phyloP scores from a whole-genome alignment of 2,888 invertebrate species.

The Phytoseiulus persimilis region DNA sequence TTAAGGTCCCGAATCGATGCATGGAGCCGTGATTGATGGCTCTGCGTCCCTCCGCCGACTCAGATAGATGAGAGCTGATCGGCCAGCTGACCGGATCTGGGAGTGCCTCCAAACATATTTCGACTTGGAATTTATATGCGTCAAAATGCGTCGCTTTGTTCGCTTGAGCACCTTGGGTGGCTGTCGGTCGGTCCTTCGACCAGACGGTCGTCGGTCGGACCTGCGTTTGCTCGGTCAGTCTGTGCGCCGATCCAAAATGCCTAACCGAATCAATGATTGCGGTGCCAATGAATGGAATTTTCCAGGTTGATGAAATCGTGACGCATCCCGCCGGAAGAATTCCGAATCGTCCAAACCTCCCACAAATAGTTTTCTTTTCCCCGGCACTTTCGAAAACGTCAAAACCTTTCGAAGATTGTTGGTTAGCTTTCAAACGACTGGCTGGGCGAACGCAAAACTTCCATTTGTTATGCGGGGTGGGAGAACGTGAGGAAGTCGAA shows the following conservation, averaged over 20 bases:
- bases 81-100: background rate
- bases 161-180: background rate
- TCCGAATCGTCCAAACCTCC: background rate
- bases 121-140: background rate
- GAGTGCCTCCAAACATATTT: background rate
- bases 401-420: background rate
- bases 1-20: background rate
- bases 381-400: background rate
- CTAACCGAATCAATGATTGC: background rate
- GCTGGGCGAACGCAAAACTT: background rate
- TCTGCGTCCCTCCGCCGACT: background rate
- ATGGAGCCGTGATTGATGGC: background rate
- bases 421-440: background rate
- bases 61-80: background rate
- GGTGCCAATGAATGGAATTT: background rate
- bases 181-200: background rate
- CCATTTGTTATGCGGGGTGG: background rate
- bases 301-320: background rate
- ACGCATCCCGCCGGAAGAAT: conserved; percentile 5
- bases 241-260: background rate
- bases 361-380: background rate
- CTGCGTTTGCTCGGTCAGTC: too few relatives aligned
- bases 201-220: background rate
- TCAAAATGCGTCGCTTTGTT: background rate
- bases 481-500: background rate